Base-by-base conservation (phyloP, 92 coral and sea anemone genomes). In the Phenganax marumi region DNA sequence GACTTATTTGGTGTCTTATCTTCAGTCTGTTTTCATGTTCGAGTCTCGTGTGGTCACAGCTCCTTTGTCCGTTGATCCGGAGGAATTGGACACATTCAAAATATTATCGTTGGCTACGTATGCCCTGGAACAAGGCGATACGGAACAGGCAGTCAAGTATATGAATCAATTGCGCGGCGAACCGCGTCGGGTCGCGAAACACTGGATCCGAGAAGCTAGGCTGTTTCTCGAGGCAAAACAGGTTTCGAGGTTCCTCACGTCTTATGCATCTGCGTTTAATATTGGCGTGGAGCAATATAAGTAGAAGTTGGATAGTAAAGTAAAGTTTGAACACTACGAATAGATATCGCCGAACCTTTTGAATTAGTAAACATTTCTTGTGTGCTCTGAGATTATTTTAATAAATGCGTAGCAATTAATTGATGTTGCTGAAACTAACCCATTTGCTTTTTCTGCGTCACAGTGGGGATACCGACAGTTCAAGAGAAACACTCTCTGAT, bases 161-260 rank as follows among this genome's bases (percentile, higher is more conserved):
- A 91, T 95, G 75, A 95, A 92, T 85, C 98, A 95, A 80, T 91
- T 95, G 70, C 85, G 88, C 57, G 98, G 98, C 43, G 98, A 92
- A 78, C 93, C 98, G 22, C 91, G 97, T 33, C 88, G 86, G 65
- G 86, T 95, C 12, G 93, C 98, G 39, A 84, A 84, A 68, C 93
- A 89, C 88, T 96, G 99, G 99, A 83, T 96, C 74, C 73, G 70
- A 84, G 99, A 96, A 84, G 96, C 92, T 13, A 89, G 99, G 79
- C 78, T 96, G 89, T 86, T 96, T 68, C 77, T 96, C 86, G 99
- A 96, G 84, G 86, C 97, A 64, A 89, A 89, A 77, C 99, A 96
- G 78, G 97, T 89, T 70, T 96, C 93, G 58, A 83, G 86, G 54
- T 91, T 96, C 61, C 82, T 96, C 50, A 79, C 97, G 55, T 91